Evolutionary conservation across 2,888 invertebrate genomes (phyloP).

Genomic region (Stenoptilia bipunctidactyla): DNA sequence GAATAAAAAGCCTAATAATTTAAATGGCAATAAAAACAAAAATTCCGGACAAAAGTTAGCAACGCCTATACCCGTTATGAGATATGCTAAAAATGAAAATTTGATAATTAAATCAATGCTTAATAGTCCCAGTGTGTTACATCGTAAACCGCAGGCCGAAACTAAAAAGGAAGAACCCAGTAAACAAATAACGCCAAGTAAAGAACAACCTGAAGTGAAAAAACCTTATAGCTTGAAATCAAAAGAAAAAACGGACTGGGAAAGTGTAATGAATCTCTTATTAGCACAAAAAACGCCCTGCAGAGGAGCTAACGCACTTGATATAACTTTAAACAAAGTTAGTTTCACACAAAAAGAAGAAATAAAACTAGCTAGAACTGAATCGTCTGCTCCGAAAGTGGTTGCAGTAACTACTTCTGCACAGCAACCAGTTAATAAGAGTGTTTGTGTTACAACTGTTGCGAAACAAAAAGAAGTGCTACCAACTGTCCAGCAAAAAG

Average conservation of each 20-base stretch:
- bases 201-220: slow-evolving; percentile 5
- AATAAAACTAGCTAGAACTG: background rate
- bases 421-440: too few species aligned
- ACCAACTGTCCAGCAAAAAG: background rate
- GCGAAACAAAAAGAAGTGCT: slow-evolving; percentile 2
- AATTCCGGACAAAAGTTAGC: too few species aligned
- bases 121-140: background rate
- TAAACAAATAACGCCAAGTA: slow-evolving; percentile 10
- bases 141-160: background rate
- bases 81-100: too few species aligned
- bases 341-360: slow-evolving; percentile 20
- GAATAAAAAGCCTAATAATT: too few species aligned
- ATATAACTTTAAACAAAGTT: slow-evolving; percentile 37
- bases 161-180: slow-evolving; percentile 1
- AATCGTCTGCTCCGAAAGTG: too few species aligned
- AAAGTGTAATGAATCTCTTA: slow-evolving; percentile 44
- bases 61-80: too few species aligned
- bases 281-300: slow-evolving; percentile 46
- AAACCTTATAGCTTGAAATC: slow-evolving; percentile 10
- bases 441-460: too few species aligned
- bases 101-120: background rate
- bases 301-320: slow-evolving; percentile 43
- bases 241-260: slow-evolving; percentile 33
- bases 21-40: too few species aligned
- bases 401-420: too few species aligned